Percentiles rank a stretch among this genome's conserved stretches.
phyloP scores from a whole-genome alignment of 1,140 invertebrate species.

The Oryctes rhinoceros region DNA sequence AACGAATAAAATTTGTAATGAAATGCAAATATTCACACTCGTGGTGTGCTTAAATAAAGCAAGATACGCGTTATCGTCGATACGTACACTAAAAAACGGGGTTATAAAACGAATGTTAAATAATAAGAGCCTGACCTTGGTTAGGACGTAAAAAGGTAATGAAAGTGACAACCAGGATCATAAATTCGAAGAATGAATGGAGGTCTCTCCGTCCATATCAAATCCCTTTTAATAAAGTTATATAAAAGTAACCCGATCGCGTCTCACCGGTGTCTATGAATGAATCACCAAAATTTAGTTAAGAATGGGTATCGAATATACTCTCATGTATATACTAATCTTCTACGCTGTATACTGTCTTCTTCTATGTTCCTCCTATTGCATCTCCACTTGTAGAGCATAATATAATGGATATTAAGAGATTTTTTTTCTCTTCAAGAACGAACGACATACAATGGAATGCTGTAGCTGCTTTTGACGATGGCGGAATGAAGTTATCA shows the following conservation, averaged over 20 bases:
- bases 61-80: background rate
- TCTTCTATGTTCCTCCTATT: background rate
- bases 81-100: background rate
- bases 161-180: conserved; percentile 38
- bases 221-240: conserved; percentile 38
- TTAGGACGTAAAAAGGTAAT: conserved; percentile 19
- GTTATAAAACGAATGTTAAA: conserved; percentile 25
- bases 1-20: background rate
- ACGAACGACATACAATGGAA: conserved; percentile 2
- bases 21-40: conserved; percentile 4
- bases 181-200: conserved; percentile 39
- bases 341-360: background rate
- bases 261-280: conserved; percentile 10
- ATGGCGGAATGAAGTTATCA: conserved; percentile 32
- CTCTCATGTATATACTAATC: background rate
- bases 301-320: conserved; percentile 37
- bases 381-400: background rate
- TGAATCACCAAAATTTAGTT: conserved; percentile 35
- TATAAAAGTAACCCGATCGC: conserved; percentile 31
- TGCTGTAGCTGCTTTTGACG: conserved; percentile 13
- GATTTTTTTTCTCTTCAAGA: conserved; percentile 3
- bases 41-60: background rate
- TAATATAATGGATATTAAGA: conserved; percentile 17
- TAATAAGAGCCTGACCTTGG: conserved; percentile 32
- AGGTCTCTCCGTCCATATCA: conserved; percentile 8